A percentile compares a stretch with the other conserved stretches of the same genome.
phyloP scores from a whole-genome alignment of 2,797 vertebrate species.

The Phataginus tetradactyla region DNA sequence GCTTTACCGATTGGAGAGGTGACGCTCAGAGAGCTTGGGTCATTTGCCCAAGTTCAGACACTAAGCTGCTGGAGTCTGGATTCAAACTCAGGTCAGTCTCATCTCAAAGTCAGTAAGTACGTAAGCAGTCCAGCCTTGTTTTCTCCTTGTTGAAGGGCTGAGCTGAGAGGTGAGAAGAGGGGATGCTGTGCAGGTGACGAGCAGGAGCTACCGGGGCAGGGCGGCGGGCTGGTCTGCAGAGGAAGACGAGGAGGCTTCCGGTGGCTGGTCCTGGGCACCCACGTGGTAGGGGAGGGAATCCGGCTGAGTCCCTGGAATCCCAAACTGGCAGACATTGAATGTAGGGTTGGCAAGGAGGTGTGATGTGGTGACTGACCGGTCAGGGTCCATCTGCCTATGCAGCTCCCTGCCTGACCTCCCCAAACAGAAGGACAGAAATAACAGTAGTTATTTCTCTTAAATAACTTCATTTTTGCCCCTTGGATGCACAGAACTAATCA shows the following conservation, averaged over 20 bases:
- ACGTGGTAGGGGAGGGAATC: too few species aligned
- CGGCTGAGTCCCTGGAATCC: not conserved
- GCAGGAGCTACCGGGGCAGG: too few species aligned
- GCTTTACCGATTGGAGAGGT: not conserved
- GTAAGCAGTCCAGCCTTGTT: not conserved
- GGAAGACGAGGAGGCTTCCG: not conserved
- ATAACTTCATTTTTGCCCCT: not conserved
- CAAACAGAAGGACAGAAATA: not conserved
- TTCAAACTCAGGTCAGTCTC: not conserved
- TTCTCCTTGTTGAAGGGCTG: not conserved
- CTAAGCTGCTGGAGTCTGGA: not conserved
- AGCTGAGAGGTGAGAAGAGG: not conserved
- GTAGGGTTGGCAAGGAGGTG: not conserved
- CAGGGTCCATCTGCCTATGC: not conserved
- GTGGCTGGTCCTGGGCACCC: not conserved
- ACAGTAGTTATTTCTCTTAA: not conserved
- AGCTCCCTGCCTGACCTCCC: not conserved
- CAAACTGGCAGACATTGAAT: not conserved
- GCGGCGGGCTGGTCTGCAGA: not conserved
- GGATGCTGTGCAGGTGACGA: too few species aligned
- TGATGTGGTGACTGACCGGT: accelerated
- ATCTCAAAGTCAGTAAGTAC: not conserved
- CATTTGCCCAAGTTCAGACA: not conserved
- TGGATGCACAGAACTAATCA: not conserved
- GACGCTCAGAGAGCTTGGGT: not conserved